Conservation (phyloP, 1,140 invertebrate genomes). For the Apolygus lucorum region DNA sequence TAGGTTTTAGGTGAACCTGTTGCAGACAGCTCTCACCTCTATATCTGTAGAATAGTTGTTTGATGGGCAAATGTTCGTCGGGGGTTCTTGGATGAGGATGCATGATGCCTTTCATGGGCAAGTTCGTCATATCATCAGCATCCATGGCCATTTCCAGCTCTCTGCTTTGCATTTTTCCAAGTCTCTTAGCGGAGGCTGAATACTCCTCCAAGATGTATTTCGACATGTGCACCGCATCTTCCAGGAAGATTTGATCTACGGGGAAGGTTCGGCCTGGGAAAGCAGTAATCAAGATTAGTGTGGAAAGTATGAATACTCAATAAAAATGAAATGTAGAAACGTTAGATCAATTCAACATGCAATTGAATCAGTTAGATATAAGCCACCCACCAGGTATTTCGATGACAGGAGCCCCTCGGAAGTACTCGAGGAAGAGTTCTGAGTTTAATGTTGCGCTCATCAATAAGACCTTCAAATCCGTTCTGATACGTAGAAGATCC, state of each 20-base stretch:
- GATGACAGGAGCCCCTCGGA: conserved; percentile 56
- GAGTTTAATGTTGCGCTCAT: conserved; percentile 85
- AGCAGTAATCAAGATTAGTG: conserved; percentile 17
- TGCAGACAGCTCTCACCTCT: conserved; percentile 38
- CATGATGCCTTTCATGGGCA: conserved; percentile 40
- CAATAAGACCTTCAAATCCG: conserved; percentile 68
- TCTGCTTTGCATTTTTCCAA: conserved; percentile 44
- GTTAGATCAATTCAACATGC: not conserved
- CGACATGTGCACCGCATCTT: conserved; percentile 61
- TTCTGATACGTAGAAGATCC: conserved; percentile 55
- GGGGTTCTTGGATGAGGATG: conserved; percentile 50
- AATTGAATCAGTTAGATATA: too few species aligned
- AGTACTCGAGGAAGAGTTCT: conserved; percentile 68
- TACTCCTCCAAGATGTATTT: conserved; percentile 63
- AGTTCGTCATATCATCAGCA: conserved; percentile 53
- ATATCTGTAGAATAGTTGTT: conserved; percentile 52
- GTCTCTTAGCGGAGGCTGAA: conserved; percentile 53
- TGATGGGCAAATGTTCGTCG: conserved; percentile 58
- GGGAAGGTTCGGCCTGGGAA: conserved; percentile 57
- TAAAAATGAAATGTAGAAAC: not conserved
- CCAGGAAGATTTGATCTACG: conserved; percentile 67
- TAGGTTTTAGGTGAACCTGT: not conserved
- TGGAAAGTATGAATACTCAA: not conserved
- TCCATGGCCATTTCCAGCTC: conserved; percentile 43
- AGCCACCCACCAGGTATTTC: conserved; percentile 54